Evolutionary conservation across 1,140 invertebrate species (phyloP).

Genomic region (Pogonomyrmex californicus): DNA sequence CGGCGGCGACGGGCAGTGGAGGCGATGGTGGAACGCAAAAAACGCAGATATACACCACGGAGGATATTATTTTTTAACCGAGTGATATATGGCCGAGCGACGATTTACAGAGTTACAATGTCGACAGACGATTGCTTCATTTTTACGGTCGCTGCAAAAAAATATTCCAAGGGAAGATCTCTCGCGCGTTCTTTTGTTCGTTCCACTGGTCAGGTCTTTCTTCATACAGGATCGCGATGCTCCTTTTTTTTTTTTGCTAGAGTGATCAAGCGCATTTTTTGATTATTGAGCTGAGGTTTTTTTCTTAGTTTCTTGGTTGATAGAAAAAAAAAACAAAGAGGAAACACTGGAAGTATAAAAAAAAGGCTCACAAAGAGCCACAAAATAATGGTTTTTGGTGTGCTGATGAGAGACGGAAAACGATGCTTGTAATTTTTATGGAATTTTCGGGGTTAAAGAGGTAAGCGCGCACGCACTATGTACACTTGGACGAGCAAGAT

Average conservation of each 20-base stretch:
- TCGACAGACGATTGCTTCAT: slow-evolving; percentile 71
- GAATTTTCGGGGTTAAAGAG: slow-evolving; percentile 74
- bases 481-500: background rate
- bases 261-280: background rate
- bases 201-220: slow-evolving; percentile 47
- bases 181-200: slow-evolving; percentile 18
- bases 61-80: slow-evolving; percentile 76
- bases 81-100: slow-evolving; percentile 73
- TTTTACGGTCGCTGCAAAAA: slow-evolving; percentile 57
- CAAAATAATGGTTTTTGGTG: slow-evolving; percentile 32
- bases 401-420: slow-evolving; percentile 37
- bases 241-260: slow-evolving; percentile 23
- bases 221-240: slow-evolving; percentile 33
- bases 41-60: slow-evolving; percentile 1
- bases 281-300: slow-evolving; percentile 68
- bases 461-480: slow-evolving; percentile 27
- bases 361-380: background rate
- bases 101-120: slow-evolving; percentile 75
- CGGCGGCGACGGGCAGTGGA: slow-evolving; percentile 9
- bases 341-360: slow-evolving; percentile 58
- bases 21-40: slow-evolving; percentile 29
- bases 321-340: slow-evolving; percentile 71
- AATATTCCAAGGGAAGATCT: slow-evolving; percentile 21
- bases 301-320: slow-evolving; percentile 72
- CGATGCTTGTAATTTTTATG: slow-evolving; percentile 79